A percentile compares a stretch with the other conserved stretches of the same genome.
phyloP scores from a whole-genome alignment of 2,888 invertebrate genomes.

The Callimorpha dominula region DNA sequence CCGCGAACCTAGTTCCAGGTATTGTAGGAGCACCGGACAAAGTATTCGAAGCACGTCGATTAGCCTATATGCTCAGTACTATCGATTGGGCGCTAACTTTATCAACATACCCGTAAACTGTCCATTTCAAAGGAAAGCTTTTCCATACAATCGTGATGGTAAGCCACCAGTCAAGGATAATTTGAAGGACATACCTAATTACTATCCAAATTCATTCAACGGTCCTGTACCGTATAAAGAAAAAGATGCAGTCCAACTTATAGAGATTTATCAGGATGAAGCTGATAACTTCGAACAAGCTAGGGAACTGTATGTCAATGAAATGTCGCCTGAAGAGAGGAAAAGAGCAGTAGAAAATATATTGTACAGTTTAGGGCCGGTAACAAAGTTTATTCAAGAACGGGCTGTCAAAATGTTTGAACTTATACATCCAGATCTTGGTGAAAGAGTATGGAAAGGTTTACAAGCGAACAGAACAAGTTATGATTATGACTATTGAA shows the following conservation, averaged over 20 bases:
- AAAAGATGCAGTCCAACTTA: conserved; percentile 82
- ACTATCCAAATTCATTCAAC: conserved; percentile 97
- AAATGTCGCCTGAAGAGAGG: conserved; percentile 90
- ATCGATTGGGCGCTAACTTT: conserved; percentile 96
- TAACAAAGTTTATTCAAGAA: conserved; percentile 52
- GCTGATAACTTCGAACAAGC: conserved; percentile 95
- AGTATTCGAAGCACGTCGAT: conserved; percentile 93
- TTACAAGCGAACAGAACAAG: conserved; percentile 40
- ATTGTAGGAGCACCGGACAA: conserved; percentile 96
- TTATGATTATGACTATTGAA: neutral
- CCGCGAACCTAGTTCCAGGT: conserved; percentile 95
- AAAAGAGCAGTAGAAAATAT: conserved; percentile 93
- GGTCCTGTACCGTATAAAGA: conserved; percentile 91
- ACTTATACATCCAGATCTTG: conserved; percentile 92
- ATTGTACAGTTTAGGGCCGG: conserved; percentile 15
- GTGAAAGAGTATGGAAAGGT: conserved; percentile 77
- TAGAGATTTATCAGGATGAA: conserved; percentile 89
- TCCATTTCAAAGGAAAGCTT: conserved; percentile 89
- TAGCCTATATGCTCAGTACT: conserved; percentile 93
- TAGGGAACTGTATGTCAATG: conserved; percentile 91
- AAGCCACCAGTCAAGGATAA: conserved; percentile 91
- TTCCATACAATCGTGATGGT: conserved; percentile 96
- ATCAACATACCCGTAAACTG: conserved; percentile 97
- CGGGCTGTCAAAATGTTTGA: conserved; percentile 92
- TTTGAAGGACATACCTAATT: conserved; percentile 95